A percentile compares a stretch with the other conserved stretches of the same genome.
Conservation (phyloP, 2,888 invertebrate genomes). For the Venusia cambrica region DNA sequence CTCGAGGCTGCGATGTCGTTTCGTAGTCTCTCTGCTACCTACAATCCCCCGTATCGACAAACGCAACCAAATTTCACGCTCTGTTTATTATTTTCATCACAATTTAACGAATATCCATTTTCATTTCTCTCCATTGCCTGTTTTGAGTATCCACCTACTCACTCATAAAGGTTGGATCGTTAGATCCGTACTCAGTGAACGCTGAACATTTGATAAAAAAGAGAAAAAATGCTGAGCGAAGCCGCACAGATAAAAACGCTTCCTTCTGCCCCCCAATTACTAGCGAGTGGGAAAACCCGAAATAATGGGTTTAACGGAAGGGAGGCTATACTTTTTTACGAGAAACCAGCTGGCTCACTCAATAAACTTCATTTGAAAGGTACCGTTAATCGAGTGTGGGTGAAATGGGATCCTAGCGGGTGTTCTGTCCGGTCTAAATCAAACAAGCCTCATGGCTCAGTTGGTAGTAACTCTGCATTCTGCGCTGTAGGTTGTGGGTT, state of each 20-base stretch:
- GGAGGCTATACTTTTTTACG: conserved; percentile 51
- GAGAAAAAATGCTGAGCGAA: conserved; percentile 21
- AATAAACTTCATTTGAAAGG: conserved; percentile 60
- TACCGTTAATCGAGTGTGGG: conserved; percentile 45
- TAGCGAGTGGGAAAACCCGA: conserved; percentile 35
- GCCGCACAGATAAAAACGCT: conserved; percentile 26
- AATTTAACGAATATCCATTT: conserved; percentile 11
- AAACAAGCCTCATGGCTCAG: no score
- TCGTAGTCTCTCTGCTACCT: conserved; percentile 41
- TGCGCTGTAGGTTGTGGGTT: no score
- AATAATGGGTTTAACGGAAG: conserved; percentile 42
- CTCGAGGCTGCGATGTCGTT: conserved; percentile 45
- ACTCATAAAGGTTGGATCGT: no score
- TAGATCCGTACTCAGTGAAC: no score
- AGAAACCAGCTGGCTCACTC: conserved; percentile 53
- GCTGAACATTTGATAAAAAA: conserved; percentile 20
- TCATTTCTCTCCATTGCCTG: conserved; percentile 1
- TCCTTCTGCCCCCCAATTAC: conserved; percentile 31
- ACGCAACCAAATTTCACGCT: conserved; percentile 26
- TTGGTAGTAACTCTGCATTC: no score
- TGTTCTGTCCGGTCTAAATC: conserved; percentile 33
- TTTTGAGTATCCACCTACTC: no score
- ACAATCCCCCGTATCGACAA: no score
- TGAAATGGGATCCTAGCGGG: conserved; percentile 37
- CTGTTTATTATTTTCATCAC: conserved; percentile 29